Evolutionary conservation across 2,113 vertebrate species (phyloP), one percentile per base, ranked within the genome.

Genomic region (Pterocles gutturalis): DNA sequence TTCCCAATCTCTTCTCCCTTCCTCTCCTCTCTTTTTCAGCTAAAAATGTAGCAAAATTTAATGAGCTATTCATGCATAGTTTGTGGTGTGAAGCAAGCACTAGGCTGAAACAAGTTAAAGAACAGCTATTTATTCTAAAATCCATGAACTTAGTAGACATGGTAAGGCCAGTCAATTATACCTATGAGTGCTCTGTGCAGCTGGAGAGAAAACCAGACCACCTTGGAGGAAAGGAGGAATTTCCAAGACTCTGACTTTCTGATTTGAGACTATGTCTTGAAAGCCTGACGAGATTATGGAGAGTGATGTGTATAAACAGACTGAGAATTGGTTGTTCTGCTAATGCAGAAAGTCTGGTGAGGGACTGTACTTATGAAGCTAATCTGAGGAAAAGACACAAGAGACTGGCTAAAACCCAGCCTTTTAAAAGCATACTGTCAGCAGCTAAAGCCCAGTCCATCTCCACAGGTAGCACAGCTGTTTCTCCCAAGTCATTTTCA

Each of bases 81-180:
- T 81, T 84, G 18, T 86, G 20, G 11, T 64, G 19, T 80, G 71
- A 72, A 58, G 43, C 75, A 80, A 61, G n/a, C 18, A 18, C 20
- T 55, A 36, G 60, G 36, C 46, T 70, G 41, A 84, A 72, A 21
- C 13, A 29, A 54, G 17, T 36, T 64, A 72, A 62, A 71, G 54
- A 81, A 38, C 2, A 61, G 10, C 8, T 83, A 19, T 34, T 88
- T 83, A 21, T 46, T 87, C 29, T 46, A 33, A 93, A 81, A 58
- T 34, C 41, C 15, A 10, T 57, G 0, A 36, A 16, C 1, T 73
- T 25, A 17, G 20, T 24, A 24, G 28, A 11, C 7, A 1, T 7
- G 4, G 17, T 16, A 33, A 62, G 61, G n/a, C 28, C 28, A 33
- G 17, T 61, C 58, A 60, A 0, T 60, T 60, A 7, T 3, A 25